Base-by-base conservation (phyloP, 23 tunicate genomes). In the Styela clava region DNA sequence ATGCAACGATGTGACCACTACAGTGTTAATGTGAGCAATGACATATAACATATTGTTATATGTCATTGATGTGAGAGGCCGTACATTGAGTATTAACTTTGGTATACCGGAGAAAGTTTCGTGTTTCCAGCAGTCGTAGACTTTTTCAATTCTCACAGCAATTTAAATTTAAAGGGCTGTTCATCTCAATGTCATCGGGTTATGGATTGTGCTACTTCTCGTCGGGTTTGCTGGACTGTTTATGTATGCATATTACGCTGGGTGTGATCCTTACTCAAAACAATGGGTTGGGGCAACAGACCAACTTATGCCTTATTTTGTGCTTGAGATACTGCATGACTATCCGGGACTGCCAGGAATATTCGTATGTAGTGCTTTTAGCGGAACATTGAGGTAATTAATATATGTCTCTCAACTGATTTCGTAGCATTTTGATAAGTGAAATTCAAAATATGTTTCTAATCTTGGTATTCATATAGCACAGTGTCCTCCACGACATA, bases 401-500 rank as follows among this genome's bases (percentile, higher is more conserved):
- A n/a, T n/a, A n/a, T n/a, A n/a, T n/a, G n/a, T n/a, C n/a, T n/a
- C n/a, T n/a, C n/a, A n/a, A n/a, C n/a, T n/a, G n/a, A n/a, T n/a
- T n/a, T n/a, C n/a, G n/a, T n/a, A n/a, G n/a, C n/a, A n/a, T n/a
- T n/a, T n/a, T n/a, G n/a, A n/a, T n/a, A n/a, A n/a, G n/a, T n/a
- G n/a, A n/a, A n/a, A n/a, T n/a, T n/a, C n/a, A n/a, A n/a, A n/a
- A n/a, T n/a, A n/a, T n/a, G n/a, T n/a, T n/a, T n/a, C n/a, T n/a
- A n/a, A n/a, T n/a, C n/a, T n/a, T n/a, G n/a, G n/a, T n/a, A n/a
- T n/a, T n/a, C n/a, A 22, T 23, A 23, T 61, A 85, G 88, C 83
- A 83, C 91, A 18, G 91, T 83, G 22, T 87, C 91, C 20, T 87
- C 91, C n/a, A 86, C 86, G 5, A 87, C 78, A 33, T 83, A 87